These are phyloP conservation scores for Cricetomys ansorgei DNA, from an alignment of 2,113 vertebrate genomes.

Conservation along the genomic window DNA sequence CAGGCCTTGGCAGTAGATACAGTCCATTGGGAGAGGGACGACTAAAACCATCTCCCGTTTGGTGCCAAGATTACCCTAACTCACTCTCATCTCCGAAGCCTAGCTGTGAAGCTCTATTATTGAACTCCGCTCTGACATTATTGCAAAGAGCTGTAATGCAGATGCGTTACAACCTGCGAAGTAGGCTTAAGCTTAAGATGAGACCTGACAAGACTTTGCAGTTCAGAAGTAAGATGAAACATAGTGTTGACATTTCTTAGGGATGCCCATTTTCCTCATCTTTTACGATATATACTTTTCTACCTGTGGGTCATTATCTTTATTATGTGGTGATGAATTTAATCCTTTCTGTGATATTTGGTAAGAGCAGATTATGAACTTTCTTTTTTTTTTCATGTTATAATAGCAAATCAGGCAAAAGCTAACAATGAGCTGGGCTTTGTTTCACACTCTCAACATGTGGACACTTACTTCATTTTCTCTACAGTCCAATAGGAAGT, in stretches of 20 bases:
- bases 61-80: not conserved
- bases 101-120: not conserved
- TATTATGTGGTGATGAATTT: conserved; percentile 29
- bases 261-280: not conserved
- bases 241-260: conserved; percentile 16
- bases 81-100: not conserved
- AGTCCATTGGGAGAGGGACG: not conserved
- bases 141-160: conserved; percentile 6
- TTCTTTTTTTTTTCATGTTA: conserved; percentile 8
- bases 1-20: not conserved
- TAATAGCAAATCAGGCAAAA: conserved; percentile 44
- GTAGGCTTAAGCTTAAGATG: not conserved
- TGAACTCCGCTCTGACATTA: not conserved
- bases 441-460: not conserved
- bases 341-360: conserved; percentile 62
- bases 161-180: not conserved
- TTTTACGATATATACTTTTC: not conserved
- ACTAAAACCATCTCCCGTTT: not conserved
- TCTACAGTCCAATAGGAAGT: not conserved
- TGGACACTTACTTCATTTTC: not conserved
- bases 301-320: not conserved
- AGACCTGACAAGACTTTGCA: not conserved
- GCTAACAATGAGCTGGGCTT: not conserved
- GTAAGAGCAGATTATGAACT: conserved; percentile 23
- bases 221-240: not conserved